Conservation (phyloP, 2,113 vertebrate genomes). For the Origma solitaria region DNA sequence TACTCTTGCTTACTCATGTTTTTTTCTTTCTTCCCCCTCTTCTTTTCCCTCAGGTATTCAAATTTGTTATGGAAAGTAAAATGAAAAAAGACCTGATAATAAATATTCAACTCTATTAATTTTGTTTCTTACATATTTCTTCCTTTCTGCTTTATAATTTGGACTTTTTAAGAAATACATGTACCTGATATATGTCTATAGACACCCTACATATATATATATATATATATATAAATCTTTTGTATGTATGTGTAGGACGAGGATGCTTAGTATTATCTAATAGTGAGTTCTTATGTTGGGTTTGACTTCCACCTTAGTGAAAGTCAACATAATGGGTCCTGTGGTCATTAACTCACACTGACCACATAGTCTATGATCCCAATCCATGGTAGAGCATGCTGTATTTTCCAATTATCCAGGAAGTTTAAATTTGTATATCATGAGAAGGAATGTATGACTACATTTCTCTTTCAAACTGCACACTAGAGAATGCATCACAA, state of each 20-base stretch:
- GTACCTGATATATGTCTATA: not conserved
- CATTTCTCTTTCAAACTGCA: not conserved
- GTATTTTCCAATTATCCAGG: not conserved
- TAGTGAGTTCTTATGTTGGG: not conserved
- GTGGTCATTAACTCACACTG: not conserved
- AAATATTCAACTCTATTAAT: not conserved
- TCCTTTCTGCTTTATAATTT: not conserved
- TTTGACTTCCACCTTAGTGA: not conserved
- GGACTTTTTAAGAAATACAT: not conserved
- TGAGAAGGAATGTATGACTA: not conserved
- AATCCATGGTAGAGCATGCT: accelerated
- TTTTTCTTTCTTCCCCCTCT: not conserved
- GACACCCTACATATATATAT: not conserved
- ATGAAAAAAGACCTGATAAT: not conserved
- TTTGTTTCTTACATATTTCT: not conserved
- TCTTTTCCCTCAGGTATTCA: not conserved
- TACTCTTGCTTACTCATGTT: not conserved
- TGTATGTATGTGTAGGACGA: not conserved
- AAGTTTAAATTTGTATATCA: not conserved
- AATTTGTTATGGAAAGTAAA: not conserved
- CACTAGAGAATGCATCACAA: not conserved
- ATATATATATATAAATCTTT: not conserved
- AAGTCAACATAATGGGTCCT: not conserved
- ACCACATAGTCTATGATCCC: not conserved
- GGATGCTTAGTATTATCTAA: not conserved